A percentile compares a stretch with the other conserved stretches of the same genome.
These are phyloP conservation scores for Apoderus coryli DNA, from an alignment of 2,888 invertebrate genomes.

Conservation along the genomic window DNA sequence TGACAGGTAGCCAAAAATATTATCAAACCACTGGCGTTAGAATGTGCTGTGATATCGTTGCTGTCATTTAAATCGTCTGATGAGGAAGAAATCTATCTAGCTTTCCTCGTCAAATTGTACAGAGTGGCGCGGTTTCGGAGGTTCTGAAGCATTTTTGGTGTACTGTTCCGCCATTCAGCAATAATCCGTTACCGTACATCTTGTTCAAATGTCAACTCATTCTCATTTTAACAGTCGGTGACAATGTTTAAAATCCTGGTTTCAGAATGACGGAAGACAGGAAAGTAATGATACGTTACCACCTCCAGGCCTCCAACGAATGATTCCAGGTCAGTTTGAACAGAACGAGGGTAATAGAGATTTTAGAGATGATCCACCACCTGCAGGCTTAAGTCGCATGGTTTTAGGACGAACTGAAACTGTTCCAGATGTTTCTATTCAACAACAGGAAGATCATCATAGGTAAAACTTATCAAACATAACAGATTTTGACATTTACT, in stretches of 20 bases:
- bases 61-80: no score
- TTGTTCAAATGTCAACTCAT: no score
- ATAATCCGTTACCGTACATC: no score
- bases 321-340: conserved; percentile 53
- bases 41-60: no score
- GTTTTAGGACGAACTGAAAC: conserved; percentile 38
- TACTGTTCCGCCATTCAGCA: no score
- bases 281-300: conserved; percentile 35
- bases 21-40: no score
- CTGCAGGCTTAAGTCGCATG: conserved; percentile 49
- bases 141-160: no score
- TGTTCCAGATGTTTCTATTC: conserved; percentile 21
- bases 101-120: no score
- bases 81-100: no score
- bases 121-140: no score
- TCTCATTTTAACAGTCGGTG: no score
- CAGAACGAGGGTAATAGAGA: conserved; percentile 19
- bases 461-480: not conserved
- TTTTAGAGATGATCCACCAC: conserved; percentile 31
- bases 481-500: not conserved
- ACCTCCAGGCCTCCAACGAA: conserved; percentile 47
- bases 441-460: conserved; percentile 4
- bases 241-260: conserved; percentile 13
- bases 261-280: conserved; percentile 5
- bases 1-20: no score